These are phyloP conservation scores for Kuschelorhynchus macadamiae DNA, from an alignment of 2,888 invertebrate species.

Conservation along the genomic window DNA sequence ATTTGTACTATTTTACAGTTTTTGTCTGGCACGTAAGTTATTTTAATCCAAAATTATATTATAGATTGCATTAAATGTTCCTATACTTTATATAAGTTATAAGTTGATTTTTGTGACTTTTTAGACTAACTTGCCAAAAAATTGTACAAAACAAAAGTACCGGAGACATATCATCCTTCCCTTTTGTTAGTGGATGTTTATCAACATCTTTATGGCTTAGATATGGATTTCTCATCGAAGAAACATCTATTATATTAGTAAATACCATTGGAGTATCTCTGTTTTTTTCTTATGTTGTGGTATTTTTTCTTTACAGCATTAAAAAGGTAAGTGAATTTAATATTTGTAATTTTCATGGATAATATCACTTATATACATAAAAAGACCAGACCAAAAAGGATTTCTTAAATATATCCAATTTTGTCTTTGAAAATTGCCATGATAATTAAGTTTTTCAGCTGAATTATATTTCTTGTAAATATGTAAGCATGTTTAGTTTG, in stretches of 20 bases:
- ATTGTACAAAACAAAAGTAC: constrained; percentile 82
- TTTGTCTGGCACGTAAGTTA: constrained; percentile 87
- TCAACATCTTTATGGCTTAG: constrained; percentile 86
- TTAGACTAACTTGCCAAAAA: constrained; percentile 82
- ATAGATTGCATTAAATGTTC: no score
- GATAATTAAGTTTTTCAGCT: no score
- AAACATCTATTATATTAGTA: constrained; percentile 80
- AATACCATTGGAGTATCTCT: constrained; percentile 82
- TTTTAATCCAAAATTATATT: not conserved
- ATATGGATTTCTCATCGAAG: constrained; percentile 83
- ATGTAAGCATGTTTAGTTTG: no score
- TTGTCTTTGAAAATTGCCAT: no score
- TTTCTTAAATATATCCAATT: no score
- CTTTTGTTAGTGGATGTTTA: constrained; percentile 83
- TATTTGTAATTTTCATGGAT: no score
- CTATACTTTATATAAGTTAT: no score
- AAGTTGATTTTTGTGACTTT: no score
- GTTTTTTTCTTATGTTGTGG: constrained; percentile 78
- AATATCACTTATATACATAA: no score
- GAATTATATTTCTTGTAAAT: no score
- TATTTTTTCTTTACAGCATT: constrained; percentile 81
- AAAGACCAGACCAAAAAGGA: no score
- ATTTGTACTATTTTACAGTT: constrained; percentile 86
- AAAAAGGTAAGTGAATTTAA: constrained; percentile 76
- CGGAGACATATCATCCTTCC: constrained; percentile 82